phyloP scores from a whole-genome alignment of 2,113 vertebrate species.

The Tringa solitaria region DNA sequence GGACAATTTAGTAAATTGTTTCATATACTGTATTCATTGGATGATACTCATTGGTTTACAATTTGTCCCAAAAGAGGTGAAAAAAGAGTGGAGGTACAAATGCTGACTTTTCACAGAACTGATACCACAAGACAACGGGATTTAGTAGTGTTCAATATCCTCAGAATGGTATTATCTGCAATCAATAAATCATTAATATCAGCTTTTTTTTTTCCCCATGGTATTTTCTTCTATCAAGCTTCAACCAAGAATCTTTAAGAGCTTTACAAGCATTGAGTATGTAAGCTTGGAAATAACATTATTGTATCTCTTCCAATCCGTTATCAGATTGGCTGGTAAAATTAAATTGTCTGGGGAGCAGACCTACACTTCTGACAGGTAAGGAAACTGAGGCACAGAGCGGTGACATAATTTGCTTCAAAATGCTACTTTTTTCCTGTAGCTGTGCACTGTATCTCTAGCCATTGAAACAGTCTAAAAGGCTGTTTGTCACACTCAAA shows the following conservation, averaged over 20 bases:
- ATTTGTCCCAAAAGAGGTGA: conserved; percentile 6
- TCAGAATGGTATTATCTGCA: background rate
- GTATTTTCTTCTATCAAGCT: background rate
- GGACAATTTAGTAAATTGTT: background rate
- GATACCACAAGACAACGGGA: background rate
- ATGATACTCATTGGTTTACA: conserved; percentile 20
- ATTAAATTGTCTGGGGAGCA: background rate
- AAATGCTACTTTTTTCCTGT: background rate
- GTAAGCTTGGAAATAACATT: background rate
- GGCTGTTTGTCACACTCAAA: background rate
- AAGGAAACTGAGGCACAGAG: background rate
- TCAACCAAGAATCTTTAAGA: background rate
- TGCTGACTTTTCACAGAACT: background rate
- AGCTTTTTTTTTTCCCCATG: background rate
- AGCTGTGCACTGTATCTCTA: background rate
- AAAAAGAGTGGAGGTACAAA: background rate
- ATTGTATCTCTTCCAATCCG: background rate
- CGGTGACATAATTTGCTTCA: background rate
- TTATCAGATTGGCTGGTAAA: background rate
- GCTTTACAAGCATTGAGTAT: background rate
- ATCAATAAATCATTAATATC: conserved; percentile 6
- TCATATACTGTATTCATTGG: background rate
- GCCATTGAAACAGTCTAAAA: background rate
- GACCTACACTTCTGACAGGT: background rate
- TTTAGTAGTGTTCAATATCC: background rate